Base-by-base conservation (phyloP, 1,140 invertebrate genomes). In the Solenopsis fugax region DNA sequence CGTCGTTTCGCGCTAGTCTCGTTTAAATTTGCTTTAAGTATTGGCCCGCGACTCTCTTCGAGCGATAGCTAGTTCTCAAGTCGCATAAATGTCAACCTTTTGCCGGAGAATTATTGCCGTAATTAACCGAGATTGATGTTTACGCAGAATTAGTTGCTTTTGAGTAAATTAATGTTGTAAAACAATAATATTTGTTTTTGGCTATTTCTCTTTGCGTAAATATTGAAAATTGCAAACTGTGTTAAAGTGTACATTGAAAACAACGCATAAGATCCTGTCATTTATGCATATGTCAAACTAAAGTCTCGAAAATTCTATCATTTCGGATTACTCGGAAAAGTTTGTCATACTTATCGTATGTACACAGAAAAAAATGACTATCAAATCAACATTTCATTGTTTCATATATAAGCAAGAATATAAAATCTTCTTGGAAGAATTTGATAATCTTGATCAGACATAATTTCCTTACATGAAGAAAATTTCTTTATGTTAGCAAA, bases 11-110 rank as follows among this genome's bases (percentile, higher is more conserved):
- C 73, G 50, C 58, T 64, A 76, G 75, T 76, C 89, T 89, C 78
- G 88, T 82, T 89, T 89, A 90, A 90, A 87, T 90, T 85, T 80
- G 48, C 75, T 89, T 80, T 69, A 41, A 56, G 45, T 50, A 52
- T 73, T 52, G 56, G 71, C 62, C 69, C 69, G 54, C 21, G 67
- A 73, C 41, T 73, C 67, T 48, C 67, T 67, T 21, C 67, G 80
- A 81, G 41, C 76, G 64, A 80, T 82, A 73, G 60, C 60, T 64
- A 78, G n/a, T 56, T 29, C 37, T 37, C 78, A 56, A 69, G 34
- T 81, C 64, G 48, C 65, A 71, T 81, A 71, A 81, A 78, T n/a
- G 50, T 72, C 78, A 34, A 67, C 58, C 45, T 67, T 41, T 52
- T 41, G 29, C 18, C 18, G n/a, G n/a, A 10, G 60, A 80, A 67